Base-by-base conservation (phyloP, 2,113 vertebrate species). In the Felis chaus region DNA sequence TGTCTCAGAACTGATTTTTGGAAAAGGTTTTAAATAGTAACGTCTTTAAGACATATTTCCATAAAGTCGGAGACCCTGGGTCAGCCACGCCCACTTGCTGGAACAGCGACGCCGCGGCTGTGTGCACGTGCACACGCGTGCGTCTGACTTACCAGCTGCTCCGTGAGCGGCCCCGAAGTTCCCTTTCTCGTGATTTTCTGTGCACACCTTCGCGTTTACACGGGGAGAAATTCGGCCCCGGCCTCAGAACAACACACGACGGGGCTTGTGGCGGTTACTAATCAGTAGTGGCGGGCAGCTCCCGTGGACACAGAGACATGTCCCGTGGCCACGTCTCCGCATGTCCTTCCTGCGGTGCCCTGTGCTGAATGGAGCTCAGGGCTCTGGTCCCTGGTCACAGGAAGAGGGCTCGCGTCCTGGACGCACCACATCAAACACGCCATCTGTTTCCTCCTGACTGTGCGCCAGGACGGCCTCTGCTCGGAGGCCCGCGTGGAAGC, bases 391-490 rank as follows among this genome's bases (percentile, higher is more conserved):
- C 78, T 5, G 13, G 25, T 65, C 79, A 25, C 39, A 12, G 86
- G 90, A 91, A 74, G 94, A 39, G n/a, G 63, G 16, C 94, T 55
- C 25, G 18, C 1, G 3, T 73, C 94, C 90, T 36, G 25, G 68
- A 80, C 11, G 0, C 3, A 18, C 36, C 19, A 9, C 85, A 74
- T 93, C 80, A 90, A 71, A 74, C 4, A 3, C 41, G 0, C 90
- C 96, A 86, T 95, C 94, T 94, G 96, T 93, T 87, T 97, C 91
- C 96, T 95, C 74, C 74, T 14, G 86, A 68, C 57, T 55, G 55
- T 85, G 79, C 31, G 41, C 19, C 4, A 15, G 48, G 87, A n/a
- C 0, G 21, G 74, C 84, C 78, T 73, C 45, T 31, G 74, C 71
- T 65, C 27, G 25, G 79, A 48, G 85, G 57, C 79, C 36, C 1